Evolutionary conservation across 1,140 invertebrate species (phyloP).

Genomic region (Brachionus rubens): DNA sequence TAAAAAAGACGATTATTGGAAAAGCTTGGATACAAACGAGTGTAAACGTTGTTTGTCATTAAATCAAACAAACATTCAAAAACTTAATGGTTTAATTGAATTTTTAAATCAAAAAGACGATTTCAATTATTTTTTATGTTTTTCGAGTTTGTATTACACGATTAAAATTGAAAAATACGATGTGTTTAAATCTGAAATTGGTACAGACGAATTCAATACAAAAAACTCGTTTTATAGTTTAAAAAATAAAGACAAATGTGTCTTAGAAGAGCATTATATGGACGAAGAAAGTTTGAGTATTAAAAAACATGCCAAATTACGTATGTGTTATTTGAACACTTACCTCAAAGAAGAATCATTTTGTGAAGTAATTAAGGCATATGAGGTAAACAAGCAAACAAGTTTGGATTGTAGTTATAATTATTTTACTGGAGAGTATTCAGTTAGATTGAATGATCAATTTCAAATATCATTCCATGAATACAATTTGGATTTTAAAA

Average conservation of each 20-base stretch:
- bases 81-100: not conserved
- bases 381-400: not conserved
- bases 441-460: not conserved
- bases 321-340: not conserved
- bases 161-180: slow-evolving; percentile 5
- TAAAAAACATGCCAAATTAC: not conserved
- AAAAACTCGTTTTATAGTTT: not conserved
- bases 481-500: not conserved
- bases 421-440: slow-evolving; percentile 3
- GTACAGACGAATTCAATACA: not conserved
- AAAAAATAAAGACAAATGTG: slow-evolving; percentile 21
- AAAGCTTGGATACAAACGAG: not conserved
- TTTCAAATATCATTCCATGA: not conserved
- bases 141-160: slow-evolving; percentile 27
- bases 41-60: not conserved
- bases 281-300: not conserved
- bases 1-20: not conserved
- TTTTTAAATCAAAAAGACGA: not conserved
- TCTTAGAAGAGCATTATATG: not conserved
- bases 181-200: not conserved
- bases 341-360: not conserved
- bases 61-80: not conserved
- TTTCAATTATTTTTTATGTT: slow-evolving; percentile 35
- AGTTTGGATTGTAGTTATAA: not conserved
- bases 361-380: not conserved